These are phyloP conservation scores for Lagopus leucura DNA, from an alignment of 2,113 vertebrate species.

Conservation along the genomic window DNA sequence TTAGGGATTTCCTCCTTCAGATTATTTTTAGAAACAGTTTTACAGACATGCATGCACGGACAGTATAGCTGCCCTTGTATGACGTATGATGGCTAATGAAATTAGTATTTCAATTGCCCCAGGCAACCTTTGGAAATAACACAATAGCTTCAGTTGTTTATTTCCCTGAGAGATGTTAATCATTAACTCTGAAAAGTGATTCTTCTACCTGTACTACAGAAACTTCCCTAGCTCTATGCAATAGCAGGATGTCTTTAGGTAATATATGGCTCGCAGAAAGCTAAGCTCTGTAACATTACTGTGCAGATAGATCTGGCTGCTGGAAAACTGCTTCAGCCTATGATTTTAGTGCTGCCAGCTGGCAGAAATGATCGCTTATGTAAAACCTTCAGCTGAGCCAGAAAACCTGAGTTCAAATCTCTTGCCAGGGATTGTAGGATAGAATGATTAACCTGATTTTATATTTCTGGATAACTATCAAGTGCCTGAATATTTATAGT, in stretches of 20 bases:
- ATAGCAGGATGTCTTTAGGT: constrained; percentile 62
- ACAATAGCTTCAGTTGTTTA: constrained; percentile 63
- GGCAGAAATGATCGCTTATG: constrained; percentile 48
- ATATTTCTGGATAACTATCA: constrained; percentile 68
- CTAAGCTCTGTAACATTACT: constrained; percentile 1
- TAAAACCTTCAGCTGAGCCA: constrained; percentile 62
- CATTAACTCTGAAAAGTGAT: constrained; percentile 70
- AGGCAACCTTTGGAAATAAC: constrained; percentile 67
- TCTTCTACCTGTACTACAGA: constrained; percentile 59
- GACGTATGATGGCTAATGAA: constrained; percentile 53
- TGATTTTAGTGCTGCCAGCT: constrained; percentile 59
- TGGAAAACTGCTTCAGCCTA: constrained; percentile 37
- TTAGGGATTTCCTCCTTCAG: constrained; percentile 21
- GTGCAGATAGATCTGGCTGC: constrained; percentile 48
- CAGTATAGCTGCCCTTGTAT: constrained; percentile 20
- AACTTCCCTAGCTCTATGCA: constrained; percentile 54
- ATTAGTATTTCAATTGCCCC: constrained; percentile 51
- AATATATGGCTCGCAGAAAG: constrained; percentile 57
- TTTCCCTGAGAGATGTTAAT: constrained; percentile 68
- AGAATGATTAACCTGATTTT: constrained; percentile 77
- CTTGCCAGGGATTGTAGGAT: constrained; percentile 72
- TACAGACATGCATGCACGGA: not conserved
- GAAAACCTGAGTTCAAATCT: constrained; percentile 72
- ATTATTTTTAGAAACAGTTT: constrained; percentile 14
- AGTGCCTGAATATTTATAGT: constrained; percentile 73